Base-by-base conservation (phyloP, 92 coral and sea anemone genomes). In the Muricea muricata region DNA sequence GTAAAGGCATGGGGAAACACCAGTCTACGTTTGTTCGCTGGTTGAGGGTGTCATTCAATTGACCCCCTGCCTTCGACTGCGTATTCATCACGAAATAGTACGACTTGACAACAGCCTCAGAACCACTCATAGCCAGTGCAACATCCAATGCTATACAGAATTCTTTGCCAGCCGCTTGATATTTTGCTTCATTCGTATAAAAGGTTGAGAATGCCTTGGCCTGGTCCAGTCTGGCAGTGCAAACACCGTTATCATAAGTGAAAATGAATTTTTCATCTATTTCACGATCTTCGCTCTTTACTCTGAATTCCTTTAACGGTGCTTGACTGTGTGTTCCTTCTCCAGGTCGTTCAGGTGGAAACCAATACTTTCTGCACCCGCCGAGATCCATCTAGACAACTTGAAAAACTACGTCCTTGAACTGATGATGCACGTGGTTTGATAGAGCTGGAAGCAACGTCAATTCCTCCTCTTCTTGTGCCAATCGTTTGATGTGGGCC, bases 1-100 rank as follows among this genome's bases (percentile, higher is more conserved):
- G 65, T 58, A 81, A 29, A 47, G 86, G 86, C 86, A 81, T 67
- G 28, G 78, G 86, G 41, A 81, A 81, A 81, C 86, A 65, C 85
- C 77, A 65, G 56, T 80, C 85, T 13, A 80, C 85, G 58, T 80
- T 63, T 9, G 85, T 80, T 63, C 85, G 0, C 39, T 80, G 74
- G 57, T 37, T 72, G 56, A 65, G 71, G 35, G 71, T 65, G 32
- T 65, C 71, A 33, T 25, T 65, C 33, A 65, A 28, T 65, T 65
- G 71, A 65, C 71, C 71, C 26, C 6, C 71, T 23, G 71, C 71
- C 71, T 65, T 65, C 26, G 71, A 42, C 61, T 74, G 56, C 13
- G 80, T 74, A 15, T 74, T 74, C 80, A 74, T 74, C 10, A 74
- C 80, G 21, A 63, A 74, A 33, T 35, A 20, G 34, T 74, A 45